phyloP scores from a whole-genome alignment of 1,140 invertebrate species.

The Procambarus virginalis region DNA sequence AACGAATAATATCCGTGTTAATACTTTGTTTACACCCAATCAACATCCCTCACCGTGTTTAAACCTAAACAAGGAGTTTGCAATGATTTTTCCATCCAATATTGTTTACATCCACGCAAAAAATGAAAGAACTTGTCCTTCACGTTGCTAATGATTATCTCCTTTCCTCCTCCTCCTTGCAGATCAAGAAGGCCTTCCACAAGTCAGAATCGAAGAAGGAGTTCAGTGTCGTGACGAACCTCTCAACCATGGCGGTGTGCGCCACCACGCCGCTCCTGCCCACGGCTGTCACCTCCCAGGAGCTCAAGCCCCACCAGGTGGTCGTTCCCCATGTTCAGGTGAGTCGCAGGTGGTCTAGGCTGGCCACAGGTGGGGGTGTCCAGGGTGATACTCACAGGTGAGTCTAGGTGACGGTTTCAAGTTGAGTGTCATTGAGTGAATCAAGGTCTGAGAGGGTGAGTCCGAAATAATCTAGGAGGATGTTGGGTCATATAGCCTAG shows the following conservation, averaged over 20 bases:
- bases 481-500: too few species aligned
- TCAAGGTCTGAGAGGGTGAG: too few species aligned
- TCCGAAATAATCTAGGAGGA: not conserved
- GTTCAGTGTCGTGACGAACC: constrained; percentile 62
- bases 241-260: constrained; percentile 62
- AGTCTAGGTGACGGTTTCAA: not conserved
- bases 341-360: not conserved
- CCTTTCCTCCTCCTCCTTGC: not conserved
- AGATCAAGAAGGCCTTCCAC: constrained; percentile 69
- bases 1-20: too few species aligned
- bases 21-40: too few species aligned
- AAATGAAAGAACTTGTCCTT: too few species aligned
- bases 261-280: constrained; percentile 62
- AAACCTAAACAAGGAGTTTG: too few species aligned
- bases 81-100: too few species aligned
- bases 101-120: too few species aligned
- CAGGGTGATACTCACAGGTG: not conserved
- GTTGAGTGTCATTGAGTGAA: too few species aligned
- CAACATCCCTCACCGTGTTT: too few species aligned
- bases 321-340: constrained; percentile 54
- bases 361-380: not conserved
- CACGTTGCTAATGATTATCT: too few species aligned
- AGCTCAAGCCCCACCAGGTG: constrained; percentile 44
- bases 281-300: constrained; percentile 27
- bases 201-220: constrained; percentile 66